Conservation (phyloP, 2,888 invertebrate genomes). For the Strigamia transsilvanica region DNA sequence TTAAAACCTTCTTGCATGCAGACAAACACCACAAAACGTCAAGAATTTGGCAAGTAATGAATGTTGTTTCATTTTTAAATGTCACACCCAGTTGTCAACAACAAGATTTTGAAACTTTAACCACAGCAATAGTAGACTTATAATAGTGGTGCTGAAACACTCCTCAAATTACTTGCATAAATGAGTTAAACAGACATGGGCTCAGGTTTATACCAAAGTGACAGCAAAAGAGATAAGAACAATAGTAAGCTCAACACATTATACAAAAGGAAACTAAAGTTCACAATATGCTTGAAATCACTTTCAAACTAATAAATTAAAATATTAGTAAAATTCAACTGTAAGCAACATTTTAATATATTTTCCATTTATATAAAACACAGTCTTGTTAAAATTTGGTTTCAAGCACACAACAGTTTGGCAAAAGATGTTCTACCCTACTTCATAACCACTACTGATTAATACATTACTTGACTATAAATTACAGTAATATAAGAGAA, state of each 20-base stretch:
- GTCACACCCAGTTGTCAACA: constrained; percentile 32
- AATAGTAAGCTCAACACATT: neutral
- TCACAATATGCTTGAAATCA: neutral
- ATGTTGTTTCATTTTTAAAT: neutral
- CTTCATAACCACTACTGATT: neutral
- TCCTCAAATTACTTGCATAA: too few relatives aligned
- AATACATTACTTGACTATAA: constrained; percentile 15
- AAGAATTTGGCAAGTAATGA: neutral
- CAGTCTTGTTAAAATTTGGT: neutral
- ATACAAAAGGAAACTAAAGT: neutral
- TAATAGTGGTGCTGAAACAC: neutral
- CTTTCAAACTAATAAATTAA: neutral
- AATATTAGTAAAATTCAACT: neutral
- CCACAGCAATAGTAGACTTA: constrained; percentile 1
- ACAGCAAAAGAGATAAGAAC: neutral
- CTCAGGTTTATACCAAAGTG: neutral
- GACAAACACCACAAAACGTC: constrained; percentile 4
- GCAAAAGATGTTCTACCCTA: neutral
- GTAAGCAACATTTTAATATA: neutral
- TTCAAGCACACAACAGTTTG: constrained; percentile 26
- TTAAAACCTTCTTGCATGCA: neutral
- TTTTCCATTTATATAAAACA: neutral
- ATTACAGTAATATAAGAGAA: constrained; percentile 5
- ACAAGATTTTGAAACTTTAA: constrained; percentile 36
- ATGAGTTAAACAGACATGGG: too few relatives aligned